A percentile compares a stretch with the other conserved stretches of the same genome.
Conservation (phyloP, 2,888 invertebrate genomes). For the Fragum fragum region DNA sequence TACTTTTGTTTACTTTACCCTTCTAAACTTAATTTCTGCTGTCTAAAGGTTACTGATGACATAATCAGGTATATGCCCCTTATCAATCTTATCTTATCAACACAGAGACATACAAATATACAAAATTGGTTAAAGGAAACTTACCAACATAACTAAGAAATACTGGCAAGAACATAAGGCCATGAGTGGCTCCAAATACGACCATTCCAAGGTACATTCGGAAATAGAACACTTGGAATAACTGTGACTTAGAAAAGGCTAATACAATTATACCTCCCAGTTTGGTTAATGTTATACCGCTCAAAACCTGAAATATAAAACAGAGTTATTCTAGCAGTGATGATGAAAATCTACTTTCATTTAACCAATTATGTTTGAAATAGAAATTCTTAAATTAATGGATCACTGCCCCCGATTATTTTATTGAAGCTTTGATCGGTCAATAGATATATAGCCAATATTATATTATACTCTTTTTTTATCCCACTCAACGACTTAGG, state of each 20-base stretch:
- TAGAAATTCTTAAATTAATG: too few relatives aligned
- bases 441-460: too few relatives aligned
- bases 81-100: neutral
- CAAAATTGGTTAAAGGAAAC: constrained; percentile 36
- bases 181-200: constrained; percentile 98
- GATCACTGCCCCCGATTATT: too few relatives aligned
- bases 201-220: constrained; percentile 99
- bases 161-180: constrained; percentile 98
- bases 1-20: too few relatives aligned
- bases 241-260: constrained; percentile 98
- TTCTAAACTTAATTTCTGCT: too few relatives aligned
- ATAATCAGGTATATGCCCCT: neutral
- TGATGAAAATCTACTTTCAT: too few relatives aligned
- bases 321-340: constrained; percentile 59
- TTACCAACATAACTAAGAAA: constrained; percentile 97
- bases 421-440: too few relatives aligned
- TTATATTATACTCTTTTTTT: too few relatives aligned
- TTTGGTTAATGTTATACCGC: constrained; percentile 99
- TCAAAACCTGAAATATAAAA: constrained; percentile 91
- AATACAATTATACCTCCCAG: constrained; percentile 98
- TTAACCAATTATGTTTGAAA: too few relatives aligned
- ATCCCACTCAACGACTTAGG: too few relatives aligned
- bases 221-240: constrained; percentile 97
- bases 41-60: too few relatives aligned
- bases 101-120: neutral